Base-by-base conservation (phyloP, 2,797 vertebrate species). In the Spatula clypeata region DNA sequence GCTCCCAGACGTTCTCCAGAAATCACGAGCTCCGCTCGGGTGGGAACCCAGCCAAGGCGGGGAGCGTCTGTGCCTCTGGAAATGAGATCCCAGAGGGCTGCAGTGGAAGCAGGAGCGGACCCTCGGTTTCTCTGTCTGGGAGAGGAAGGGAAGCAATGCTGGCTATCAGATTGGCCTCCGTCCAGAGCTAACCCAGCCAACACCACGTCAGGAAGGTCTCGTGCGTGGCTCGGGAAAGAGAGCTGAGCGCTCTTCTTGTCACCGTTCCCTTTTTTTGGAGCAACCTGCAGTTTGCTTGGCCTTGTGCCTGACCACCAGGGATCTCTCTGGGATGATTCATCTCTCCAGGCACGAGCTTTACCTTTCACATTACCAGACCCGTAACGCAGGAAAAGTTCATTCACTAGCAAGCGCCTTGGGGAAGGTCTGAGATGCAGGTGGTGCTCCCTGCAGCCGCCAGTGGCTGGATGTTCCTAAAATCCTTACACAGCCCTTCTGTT, bases 301-400 rank as follows among this genome's bases (percentile, higher is more conserved):
- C 72, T 27, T 0, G 0, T 83, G 72, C 76, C 92, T 21, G 65
- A 15, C 38, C 62, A 1, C n/a, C 51, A 20, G 49, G 47, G 58
- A n/a, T 89, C 84, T 70, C 71, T 90, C 40, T 38, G 62, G 62
- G 61, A 20, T 86, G 53, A n/a, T 91, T 90, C 26, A n/a, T 54
- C 13, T 83, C 40, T 4, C 27, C 0, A 1, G 81, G 62, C 70
- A 60, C 0, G 2, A 27, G 54, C 51, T 67, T 88, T 76, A 66
- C 79, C 79, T 90, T 66, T 38, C 16, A 10, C 49, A 7, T 60
- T 31, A 8, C 36, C 18, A 21, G 83, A 67, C 49, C 20, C 0
- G 0, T 6, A 16, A 12, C 1, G 4, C 42, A 21, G 31, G 60
- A 19, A 38, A 26, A 38, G 51, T 36, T 81, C 38, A n/a, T 69